Conservation (phyloP, 2,797 vertebrate species). For the Melanotaenia pygmaea region DNA sequence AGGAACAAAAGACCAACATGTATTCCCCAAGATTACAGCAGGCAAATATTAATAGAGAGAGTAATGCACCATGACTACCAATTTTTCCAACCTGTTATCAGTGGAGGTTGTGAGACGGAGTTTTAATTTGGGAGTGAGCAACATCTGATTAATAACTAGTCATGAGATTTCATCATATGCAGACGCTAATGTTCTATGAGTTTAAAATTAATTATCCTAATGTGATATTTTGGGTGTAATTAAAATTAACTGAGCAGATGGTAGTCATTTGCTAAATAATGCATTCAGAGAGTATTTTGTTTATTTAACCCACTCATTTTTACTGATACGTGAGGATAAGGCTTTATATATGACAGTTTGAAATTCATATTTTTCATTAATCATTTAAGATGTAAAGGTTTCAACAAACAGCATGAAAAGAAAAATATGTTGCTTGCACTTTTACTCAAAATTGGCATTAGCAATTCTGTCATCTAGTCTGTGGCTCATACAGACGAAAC, state of each 20-base stretch:
- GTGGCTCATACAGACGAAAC: constrained; percentile 19
- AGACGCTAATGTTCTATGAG: constrained; percentile 32
- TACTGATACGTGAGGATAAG: constrained; percentile 7
- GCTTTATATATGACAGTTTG: not conserved
- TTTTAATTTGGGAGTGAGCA: constrained; percentile 45
- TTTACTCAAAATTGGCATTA: constrained; percentile 17
- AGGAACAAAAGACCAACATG: constrained; percentile 42
- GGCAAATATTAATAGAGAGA: constrained; percentile 60
- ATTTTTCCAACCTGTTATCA: constrained; percentile 41
- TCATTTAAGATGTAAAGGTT: constrained; percentile 19
- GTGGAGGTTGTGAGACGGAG: constrained; percentile 22
- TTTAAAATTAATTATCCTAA: constrained; percentile 33
- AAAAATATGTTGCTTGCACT: constrained; percentile 19
- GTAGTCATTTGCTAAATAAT: not conserved
- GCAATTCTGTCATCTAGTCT: constrained; percentile 12
- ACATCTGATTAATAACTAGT: constrained; percentile 46
- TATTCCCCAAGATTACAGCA: constrained; percentile 56
- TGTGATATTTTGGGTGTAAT: constrained; percentile 37
- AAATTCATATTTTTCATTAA: constrained; percentile 13
- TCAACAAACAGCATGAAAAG: constrained; percentile 12
- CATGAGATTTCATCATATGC: constrained; percentile 49
- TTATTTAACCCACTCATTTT: constrained; percentile 21
- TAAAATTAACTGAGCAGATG: constrained; percentile 21
- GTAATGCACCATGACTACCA: constrained; percentile 41
- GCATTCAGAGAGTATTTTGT: constrained; percentile 1